These are phyloP conservation scores for Mylabris sibirica DNA, from an alignment of 2,888 invertebrate genomes.

Conservation along the genomic window DNA sequence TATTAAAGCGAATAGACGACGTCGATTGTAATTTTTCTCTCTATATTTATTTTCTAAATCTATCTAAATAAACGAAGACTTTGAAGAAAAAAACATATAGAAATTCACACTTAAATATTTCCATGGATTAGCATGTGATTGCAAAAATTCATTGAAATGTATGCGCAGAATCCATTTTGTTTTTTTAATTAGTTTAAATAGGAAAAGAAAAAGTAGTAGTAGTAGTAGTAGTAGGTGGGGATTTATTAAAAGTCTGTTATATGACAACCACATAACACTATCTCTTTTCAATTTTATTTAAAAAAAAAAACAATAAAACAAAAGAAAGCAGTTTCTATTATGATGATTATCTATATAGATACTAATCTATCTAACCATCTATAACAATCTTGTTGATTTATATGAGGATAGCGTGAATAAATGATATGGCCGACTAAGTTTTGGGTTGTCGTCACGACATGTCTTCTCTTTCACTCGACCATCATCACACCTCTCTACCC, in stretches of 20 bases:
- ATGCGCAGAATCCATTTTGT: constrained; percentile 55
- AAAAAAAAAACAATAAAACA: too few relatives aligned
- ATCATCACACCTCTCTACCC: too few relatives aligned
- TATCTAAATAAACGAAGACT: background rate
- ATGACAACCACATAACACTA: background rate
- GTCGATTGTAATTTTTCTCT: constrained; percentile 32
- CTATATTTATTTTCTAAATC: too few relatives aligned
- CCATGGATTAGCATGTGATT: background rate
- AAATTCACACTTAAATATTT: background rate
- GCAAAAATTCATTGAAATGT: background rate
- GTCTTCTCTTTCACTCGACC: constrained; percentile 44
- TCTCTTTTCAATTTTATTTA: background rate
- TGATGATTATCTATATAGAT: background rate
- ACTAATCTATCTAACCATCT: background rate
- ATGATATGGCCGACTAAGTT: background rate
- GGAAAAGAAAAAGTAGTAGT: constrained; percentile 31
- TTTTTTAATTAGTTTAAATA: constrained; percentile 52
- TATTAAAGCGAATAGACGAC: constrained; percentile 42
- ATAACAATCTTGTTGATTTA: background rate
- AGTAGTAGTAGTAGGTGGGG: constrained; percentile 41
- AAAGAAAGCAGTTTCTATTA: constrained; percentile 2
- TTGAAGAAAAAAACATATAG: too few relatives aligned
- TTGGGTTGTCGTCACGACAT: constrained; percentile 17
- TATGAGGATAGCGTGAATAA: constrained; percentile 1
- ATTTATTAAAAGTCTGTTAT: background rate